phyloP scores from a whole-genome alignment of 2,797 vertebrate genomes.

The Hydrophis major region DNA sequence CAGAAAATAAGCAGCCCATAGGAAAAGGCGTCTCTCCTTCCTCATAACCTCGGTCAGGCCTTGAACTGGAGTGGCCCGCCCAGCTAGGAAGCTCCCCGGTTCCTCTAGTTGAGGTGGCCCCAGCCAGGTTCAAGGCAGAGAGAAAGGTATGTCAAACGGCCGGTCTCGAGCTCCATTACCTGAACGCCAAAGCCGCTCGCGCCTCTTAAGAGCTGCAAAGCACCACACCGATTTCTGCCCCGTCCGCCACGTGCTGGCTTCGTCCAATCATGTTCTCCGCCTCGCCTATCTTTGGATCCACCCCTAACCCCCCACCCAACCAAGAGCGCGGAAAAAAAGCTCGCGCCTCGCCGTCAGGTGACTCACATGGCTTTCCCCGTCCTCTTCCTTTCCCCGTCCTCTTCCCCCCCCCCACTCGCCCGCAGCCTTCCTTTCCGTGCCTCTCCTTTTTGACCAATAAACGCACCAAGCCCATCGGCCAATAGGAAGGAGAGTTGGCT shows the following conservation, averaged over 20 bases:
- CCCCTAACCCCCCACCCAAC: neutral
- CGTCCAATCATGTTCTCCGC: neutral
- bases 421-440: neutral
- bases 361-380: neutral
- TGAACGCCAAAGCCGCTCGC: neutral
- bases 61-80: neutral
- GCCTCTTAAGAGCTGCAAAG: neutral
- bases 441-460: neutral
- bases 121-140: neutral
- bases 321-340: too few species aligned
- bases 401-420: neutral
- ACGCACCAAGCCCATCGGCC: neutral
- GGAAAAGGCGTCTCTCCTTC: neutral
- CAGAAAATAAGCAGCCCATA: neutral
- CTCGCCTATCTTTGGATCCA: neutral
- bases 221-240: neutral
- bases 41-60: neutral
- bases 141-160: neutral
- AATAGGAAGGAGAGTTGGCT: conserved; percentile 2
- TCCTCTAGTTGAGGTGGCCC: neutral
- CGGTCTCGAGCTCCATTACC: neutral
- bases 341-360: neutral
- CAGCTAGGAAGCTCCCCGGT: neutral
- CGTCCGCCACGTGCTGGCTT: neutral
- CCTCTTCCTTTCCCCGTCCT: neutral